These are phyloP conservation scores for Catocala fraxini DNA, from an alignment of 2,888 invertebrate genomes.

Conservation along the genomic window DNA sequence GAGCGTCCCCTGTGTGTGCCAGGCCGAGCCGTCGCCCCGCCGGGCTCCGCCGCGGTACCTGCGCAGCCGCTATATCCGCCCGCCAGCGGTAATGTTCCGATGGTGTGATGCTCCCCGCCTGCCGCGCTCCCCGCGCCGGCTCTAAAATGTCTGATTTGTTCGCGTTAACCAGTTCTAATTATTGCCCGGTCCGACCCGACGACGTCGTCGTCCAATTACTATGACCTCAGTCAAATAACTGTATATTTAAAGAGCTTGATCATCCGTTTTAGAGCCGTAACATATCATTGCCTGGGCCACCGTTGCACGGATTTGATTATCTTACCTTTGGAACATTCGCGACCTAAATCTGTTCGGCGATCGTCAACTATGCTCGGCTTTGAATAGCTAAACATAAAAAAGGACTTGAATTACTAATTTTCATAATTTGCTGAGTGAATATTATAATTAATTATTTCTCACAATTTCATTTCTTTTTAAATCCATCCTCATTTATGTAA, in stretches of 20 bases:
- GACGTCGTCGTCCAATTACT: too few relatives aligned
- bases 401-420: conserved; percentile 48
- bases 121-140: conserved; percentile 35
- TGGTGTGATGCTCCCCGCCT: conserved; percentile 78
- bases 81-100: conserved; percentile 86
- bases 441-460: conserved; percentile 30
- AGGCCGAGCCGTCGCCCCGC: conserved; percentile 70
- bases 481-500: conserved; percentile 68
- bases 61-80: conserved; percentile 85
- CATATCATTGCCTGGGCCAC: conserved; percentile 51
- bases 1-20: conserved; percentile 49
- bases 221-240: too few relatives aligned
- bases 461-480: conserved; percentile 49
- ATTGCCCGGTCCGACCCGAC: too few relatives aligned
- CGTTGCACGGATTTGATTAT: conserved; percentile 54
- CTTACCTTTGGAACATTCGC: conserved; percentile 28
- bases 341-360: conserved; percentile 49
- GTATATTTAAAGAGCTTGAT: conserved; percentile 1
- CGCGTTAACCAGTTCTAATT: too few relatives aligned
- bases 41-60: conserved; percentile 75
- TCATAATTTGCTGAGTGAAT: conserved; percentile 35
- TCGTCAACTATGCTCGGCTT: conserved; percentile 57
- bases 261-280: conserved; percentile 57
- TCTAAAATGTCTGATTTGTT: conserved; percentile 46
- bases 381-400: conserved; percentile 56